Conservation (phyloP, 2,888 invertebrate species). For the Andricus quercusramuli region DNA sequence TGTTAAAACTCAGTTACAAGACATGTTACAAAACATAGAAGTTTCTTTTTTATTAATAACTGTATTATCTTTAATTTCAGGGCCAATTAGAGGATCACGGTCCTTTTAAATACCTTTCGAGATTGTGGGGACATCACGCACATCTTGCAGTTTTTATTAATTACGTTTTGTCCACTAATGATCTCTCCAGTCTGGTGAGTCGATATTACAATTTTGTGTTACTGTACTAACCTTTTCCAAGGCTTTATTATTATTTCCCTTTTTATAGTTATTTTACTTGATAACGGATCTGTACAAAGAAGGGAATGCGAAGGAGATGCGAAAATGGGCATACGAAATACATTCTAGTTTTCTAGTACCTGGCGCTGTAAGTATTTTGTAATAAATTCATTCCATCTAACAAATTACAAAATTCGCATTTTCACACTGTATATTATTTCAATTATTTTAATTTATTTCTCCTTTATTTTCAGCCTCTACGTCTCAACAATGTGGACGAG, state of each 20-base stretch:
- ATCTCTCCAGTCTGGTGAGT: slow-evolving; percentile 87
- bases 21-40: neutral
- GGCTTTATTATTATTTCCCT: slow-evolving; percentile 40
- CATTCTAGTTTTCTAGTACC: slow-evolving; percentile 97
- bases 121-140: slow-evolving; percentile 91
- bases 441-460: slow-evolving; percentile 13
- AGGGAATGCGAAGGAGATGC: slow-evolving; percentile 92
- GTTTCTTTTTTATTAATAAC: slow-evolving; percentile 31
- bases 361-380: slow-evolving; percentile 84
- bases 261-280: slow-evolving; percentile 88
- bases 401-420: neutral
- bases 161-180: slow-evolving; percentile 91
- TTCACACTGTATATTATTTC: slow-evolving; percentile 16
- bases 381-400: slow-evolving; percentile 62
- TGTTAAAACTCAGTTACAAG: neutral
- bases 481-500: slow-evolving; percentile 90
- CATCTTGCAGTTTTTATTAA: slow-evolving; percentile 97
- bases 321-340: slow-evolving; percentile 99
- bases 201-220: slow-evolving; percentile 58
- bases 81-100: slow-evolving; percentile 90
- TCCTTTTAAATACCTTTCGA: slow-evolving; percentile 91
- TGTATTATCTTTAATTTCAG: slow-evolving; percentile 75
- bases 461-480: slow-evolving; percentile 84
- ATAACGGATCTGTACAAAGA: slow-evolving; percentile 94
- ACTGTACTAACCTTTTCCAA: slow-evolving; percentile 75